phyloP scores from a whole-genome alignment of 2,888 invertebrate species.

The Serripes groenlandicus region DNA sequence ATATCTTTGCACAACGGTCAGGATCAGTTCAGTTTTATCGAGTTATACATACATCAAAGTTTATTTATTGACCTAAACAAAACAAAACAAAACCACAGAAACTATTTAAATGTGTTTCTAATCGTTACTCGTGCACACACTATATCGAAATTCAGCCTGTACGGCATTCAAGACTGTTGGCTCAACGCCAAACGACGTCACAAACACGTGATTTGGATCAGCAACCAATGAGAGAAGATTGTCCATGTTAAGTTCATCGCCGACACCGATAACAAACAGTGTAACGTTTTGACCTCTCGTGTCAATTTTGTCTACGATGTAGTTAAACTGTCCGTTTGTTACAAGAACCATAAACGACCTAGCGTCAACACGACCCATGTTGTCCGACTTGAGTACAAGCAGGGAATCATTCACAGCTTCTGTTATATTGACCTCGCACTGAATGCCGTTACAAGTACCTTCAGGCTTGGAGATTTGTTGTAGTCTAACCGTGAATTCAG shows the following conservation, averaged over 20 bases:
- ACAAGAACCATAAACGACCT: slow-evolving; percentile 21
- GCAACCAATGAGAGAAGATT: background rate
- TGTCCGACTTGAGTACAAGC: background rate
- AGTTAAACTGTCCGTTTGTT: background rate
- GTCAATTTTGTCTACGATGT: background rate
- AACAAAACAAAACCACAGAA: too few species aligned
- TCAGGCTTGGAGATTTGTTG: background rate
- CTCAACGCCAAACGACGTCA: background rate
- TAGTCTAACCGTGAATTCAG: background rate
- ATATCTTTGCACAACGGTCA: too few species aligned
- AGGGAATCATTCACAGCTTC: background rate
- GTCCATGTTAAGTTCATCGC: background rate
- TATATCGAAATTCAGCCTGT: background rate
- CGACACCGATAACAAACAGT: slow-evolving; percentile 8
- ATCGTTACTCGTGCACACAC: background rate
- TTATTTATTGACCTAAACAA: too few species aligned
- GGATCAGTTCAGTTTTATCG: too few species aligned
- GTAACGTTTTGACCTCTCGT: background rate
- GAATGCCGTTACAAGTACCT: background rate
- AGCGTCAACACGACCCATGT: slow-evolving; percentile 5
- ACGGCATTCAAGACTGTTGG: background rate
- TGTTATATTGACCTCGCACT: background rate
- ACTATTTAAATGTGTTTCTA: too few species aligned
- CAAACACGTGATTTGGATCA: slow-evolving; percentile 7
- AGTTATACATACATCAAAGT: too few species aligned